Conservation (phyloP, 92 coral and sea anemone genomes). For the Parazoanthus swiftii region DNA sequence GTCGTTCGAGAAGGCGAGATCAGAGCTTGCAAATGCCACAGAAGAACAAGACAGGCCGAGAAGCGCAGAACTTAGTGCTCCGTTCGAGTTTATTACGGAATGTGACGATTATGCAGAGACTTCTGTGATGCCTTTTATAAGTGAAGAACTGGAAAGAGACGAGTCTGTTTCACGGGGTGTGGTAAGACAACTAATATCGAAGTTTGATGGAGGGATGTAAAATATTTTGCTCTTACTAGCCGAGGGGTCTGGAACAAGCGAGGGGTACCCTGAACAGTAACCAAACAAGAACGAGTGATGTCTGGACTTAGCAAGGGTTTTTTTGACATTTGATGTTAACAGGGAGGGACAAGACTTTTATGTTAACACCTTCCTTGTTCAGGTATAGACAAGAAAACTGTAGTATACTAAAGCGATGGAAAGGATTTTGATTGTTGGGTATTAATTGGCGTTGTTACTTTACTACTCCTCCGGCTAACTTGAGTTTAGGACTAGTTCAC, state of each 20-base stretch:
- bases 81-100: constrained; percentile 65
- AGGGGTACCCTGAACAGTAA: not conserved
- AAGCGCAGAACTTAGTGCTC: constrained; percentile 64
- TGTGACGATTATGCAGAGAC: constrained; percentile 63
- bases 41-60: constrained; percentile 64
- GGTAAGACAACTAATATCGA: constrained; percentile 70
- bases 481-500: not conserved
- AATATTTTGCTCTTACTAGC: not conserved
- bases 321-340: too few relatives aligned
- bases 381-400: not conserved
- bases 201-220: constrained; percentile 52
- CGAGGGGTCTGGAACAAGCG: not conserved
- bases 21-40: constrained; percentile 54
- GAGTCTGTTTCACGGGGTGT: constrained; percentile 72
- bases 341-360: too few relatives aligned
- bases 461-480: not conserved
- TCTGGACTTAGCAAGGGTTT: too few relatives aligned
- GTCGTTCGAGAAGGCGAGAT: constrained; percentile 73
- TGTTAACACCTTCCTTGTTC: not conserved
- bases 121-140: constrained; percentile 62
- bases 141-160: constrained; percentile 71
- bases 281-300: not conserved
- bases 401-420: too few relatives aligned
- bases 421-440: not conserved
- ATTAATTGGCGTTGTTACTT: not conserved